Evolutionary conservation across 2,888 invertebrate species (phyloP), one percentile per base, ranked within the genome.

Genomic region (Pandemis heparana): DNA sequence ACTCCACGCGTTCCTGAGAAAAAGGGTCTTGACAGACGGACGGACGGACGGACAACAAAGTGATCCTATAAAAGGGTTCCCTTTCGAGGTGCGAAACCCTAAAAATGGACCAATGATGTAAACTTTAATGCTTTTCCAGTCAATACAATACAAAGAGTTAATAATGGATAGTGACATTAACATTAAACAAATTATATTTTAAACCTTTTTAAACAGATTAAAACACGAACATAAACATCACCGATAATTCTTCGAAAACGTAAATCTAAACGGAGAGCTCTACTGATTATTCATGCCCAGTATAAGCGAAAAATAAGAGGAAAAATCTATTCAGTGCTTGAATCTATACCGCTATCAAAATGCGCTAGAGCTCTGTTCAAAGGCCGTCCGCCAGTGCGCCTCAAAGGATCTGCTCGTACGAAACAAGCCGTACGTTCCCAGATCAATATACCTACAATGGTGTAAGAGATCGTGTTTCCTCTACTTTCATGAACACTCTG

Each of bases 271-370:
- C n/a, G 18, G 43, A 43, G 48, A 73, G 41, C 41, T 1, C 16
- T 7, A 16, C 5, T 59, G 63, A 59, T 74, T 74, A 74, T 65
- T 70, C 69, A 74, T 65, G 64, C 65, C 41, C 16, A 60, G 73
- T 74, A 77, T 76, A 78, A 80, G 79, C 76, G 76, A 75, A 80
- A 82, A 83, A 82, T 85, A 86, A 82, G 43, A 89, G 83, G 87
- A 86, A 87, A 88, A 90, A 86, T 89, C 84, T 89, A 89, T 92
- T 91, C 88, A 89, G 81, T 79, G 84, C 84, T 87, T 80, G 87
- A 90, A 92, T 92, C 91, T 89, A 92, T 91, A 89, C 80, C 79
- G 83, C 85, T 92, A 92, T 92, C 89, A 90, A 90, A 92, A 91
- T 89, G 91, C 89, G 88, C 81, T 84, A 83, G 82, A 78, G 85